phyloP scores from a whole-genome alignment of 2,888 invertebrate species.

The Ernsta delagoae region DNA sequence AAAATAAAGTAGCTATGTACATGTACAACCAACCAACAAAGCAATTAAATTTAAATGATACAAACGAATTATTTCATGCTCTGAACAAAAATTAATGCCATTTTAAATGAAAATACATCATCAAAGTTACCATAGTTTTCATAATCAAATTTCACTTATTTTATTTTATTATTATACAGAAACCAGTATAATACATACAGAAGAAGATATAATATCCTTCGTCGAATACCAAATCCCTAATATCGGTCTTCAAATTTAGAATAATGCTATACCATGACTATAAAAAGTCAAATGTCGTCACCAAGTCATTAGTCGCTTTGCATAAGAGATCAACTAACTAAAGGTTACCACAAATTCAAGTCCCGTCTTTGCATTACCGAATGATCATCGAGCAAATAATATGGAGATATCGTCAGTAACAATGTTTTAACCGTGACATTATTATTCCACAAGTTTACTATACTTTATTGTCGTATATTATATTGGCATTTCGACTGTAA shows the following conservation, averaged over 20 bases:
- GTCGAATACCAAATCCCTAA: too few species aligned
- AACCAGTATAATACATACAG: neutral
- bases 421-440: conserved; percentile 38
- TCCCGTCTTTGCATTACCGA: conserved; percentile 3
- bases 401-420: conserved; percentile 19
- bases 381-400: conserved; percentile 23
- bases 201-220: too few species aligned
- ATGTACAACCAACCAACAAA: neutral
- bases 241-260: too few species aligned
- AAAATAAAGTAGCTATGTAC: neutral
- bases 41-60: neutral
- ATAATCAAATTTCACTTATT: too few species aligned
- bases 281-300: neutral
- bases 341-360: neutral
- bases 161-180: too few species aligned
- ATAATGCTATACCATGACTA: neutral
- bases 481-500: conserved; percentile 45
- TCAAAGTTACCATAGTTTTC: too few species aligned
- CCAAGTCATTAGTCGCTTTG: neutral
- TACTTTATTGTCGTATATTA: conserved; percentile 27
- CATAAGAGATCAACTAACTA: conserved; percentile 1
- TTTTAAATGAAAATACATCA: too few species aligned
- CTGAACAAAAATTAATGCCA: too few species aligned
- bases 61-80: neutral
- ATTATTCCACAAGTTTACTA: conserved; percentile 33